Evolutionary conservation across 1,140 invertebrate species (phyloP).

Genomic region (Stegodyphus dumicola): DNA sequence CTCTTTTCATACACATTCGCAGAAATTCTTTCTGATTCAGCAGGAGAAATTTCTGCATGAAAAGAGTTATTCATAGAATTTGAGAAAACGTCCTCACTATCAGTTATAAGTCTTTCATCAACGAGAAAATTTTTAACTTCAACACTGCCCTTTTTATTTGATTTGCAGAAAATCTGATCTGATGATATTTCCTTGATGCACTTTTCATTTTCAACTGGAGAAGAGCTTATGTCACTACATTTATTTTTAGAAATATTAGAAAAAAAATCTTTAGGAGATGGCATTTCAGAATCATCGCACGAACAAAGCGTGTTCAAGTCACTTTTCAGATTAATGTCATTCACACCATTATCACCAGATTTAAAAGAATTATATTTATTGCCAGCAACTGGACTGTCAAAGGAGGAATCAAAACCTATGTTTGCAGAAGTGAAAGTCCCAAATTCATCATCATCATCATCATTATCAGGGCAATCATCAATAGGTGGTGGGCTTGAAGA

Average conservation of each 20-base stretch:
- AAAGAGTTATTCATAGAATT: no score
- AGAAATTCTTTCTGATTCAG: no score
- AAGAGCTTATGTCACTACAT: background rate
- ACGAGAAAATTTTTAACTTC: no score
- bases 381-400: slow-evolving; percentile 45
- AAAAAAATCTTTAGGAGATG: slow-evolving; percentile 5
- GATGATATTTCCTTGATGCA: no score
- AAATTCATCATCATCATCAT: slow-evolving; percentile 57
- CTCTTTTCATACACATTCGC: no score
- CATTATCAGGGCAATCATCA: slow-evolving; percentile 47
- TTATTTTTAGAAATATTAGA: background rate
- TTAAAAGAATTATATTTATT: slow-evolving; percentile 42
- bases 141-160: no score
- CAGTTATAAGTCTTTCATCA: no score
- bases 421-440: slow-evolving; percentile 49
- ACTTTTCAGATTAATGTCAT: slow-evolving; percentile 27
- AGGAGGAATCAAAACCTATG: slow-evolving; percentile 49
- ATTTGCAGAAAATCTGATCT: no score
- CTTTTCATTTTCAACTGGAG: background rate
- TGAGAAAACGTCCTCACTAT: no score
- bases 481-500: slow-evolving; percentile 54
- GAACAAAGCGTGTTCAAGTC: slow-evolving; percentile 17
- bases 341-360: slow-evolving; percentile 46
- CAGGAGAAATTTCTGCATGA: no score
- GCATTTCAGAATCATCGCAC: background rate